Conservation (phyloP, 2,113 vertebrate species). For the Felis chaus region DNA sequence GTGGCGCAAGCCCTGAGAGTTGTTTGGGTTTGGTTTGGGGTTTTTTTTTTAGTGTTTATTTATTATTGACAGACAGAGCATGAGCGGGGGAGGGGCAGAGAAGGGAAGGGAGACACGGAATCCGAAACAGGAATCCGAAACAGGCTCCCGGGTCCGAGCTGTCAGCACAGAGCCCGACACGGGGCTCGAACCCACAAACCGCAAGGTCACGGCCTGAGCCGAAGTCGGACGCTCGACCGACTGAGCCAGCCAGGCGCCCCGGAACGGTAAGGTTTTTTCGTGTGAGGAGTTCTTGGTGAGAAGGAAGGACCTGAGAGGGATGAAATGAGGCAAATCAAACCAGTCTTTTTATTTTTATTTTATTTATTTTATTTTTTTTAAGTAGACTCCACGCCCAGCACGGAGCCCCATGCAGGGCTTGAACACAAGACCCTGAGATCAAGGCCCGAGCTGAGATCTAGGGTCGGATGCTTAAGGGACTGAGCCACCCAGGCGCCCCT, state of each 20-base stretch:
- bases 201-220: accelerated
- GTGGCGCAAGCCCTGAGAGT: no score
- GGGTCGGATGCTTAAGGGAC: not conserved
- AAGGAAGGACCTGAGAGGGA: not conserved
- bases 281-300: not conserved
- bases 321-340: not conserved
- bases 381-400: not conserved
- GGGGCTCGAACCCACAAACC: no score
- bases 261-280: not conserved
- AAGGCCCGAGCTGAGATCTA: not conserved
- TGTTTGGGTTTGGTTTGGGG: no score
- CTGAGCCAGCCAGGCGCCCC: no score
- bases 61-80: no score
- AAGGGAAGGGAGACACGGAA: no score
- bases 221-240: no score
- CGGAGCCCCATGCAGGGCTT: not conserved
- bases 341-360: not conserved
- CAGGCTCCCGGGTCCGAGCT: no score
- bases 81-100: no score
- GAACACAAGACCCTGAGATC: not conserved
- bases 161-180: no score
- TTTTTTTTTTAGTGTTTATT: no score
- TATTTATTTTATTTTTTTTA: not conserved
- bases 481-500: not conserved
- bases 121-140: no score